Evolutionary conservation across 2,113 vertebrate species (phyloP), one percentile per base, ranked within the genome.

Genomic region (Boleophthalmus pectinirostris): DNA sequence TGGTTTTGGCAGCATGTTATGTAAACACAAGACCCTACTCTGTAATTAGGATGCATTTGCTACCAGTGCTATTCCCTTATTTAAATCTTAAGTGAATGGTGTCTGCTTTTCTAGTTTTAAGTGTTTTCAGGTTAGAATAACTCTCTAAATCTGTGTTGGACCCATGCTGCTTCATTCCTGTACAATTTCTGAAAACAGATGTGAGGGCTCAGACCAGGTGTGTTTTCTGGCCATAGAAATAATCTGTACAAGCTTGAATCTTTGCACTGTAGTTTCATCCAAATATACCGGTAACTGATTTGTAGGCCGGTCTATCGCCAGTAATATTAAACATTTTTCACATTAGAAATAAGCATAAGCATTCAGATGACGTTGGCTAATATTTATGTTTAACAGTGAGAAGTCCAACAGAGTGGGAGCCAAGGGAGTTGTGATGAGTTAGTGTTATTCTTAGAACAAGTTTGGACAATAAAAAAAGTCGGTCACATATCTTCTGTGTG

Each of bases 21-120:
- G 74, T 87, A 80, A 82, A 85, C 73, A 84, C 1, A 12, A 77
- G 51, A 71, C 53, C 21, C 47, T 61, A 13, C 47, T 79, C 70
- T 80, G 49, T 75, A 83, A 86, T 87, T 58, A 63, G 66, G 58
- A 11, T 65, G 43, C 38, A 73, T 76, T 85, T 82, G 75, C 73
- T 78, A 46, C 53, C 6, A 49, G 29, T 67, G 33, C 11, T 43
- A 72, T 11, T 51, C 51, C 16, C 35, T 15, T 51, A 25, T 61
- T 6, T 38, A 61, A 66, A 7, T 58, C 35, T 68, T 29, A n/a
- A 45, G 49, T 29, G 14, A 68, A 60, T 54, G 29, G 20, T 67
- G 25, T 7, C 23, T 25, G 54, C 63, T 45, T 68, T 60, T 66
- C 73, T 66, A 4, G 54, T 57, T 24, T 24, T 24, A 57, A 57